A percentile compares a stretch with the other conserved stretches of the same genome.
phyloP scores from a whole-genome alignment of 1,140 invertebrate genomes.

The Popillia japonica region DNA sequence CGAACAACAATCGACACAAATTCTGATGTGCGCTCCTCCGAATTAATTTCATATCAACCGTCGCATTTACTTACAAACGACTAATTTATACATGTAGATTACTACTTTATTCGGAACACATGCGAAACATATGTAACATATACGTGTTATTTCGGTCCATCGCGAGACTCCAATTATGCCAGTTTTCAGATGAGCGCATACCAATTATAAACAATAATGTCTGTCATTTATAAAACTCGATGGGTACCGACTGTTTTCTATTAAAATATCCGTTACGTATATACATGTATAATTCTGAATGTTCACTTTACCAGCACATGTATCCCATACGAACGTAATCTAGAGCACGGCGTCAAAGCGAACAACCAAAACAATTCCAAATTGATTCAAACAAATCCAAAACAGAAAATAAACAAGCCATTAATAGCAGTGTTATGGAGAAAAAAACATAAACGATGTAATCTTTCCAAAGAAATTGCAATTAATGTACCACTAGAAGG shows the following conservation, averaged over 20 bases:
- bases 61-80: not conserved
- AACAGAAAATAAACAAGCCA: not conserved
- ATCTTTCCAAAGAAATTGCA: too few relatives aligned
- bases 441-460: too few relatives aligned
- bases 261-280: not conserved
- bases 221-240: constrained; percentile 1
- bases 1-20: too few relatives aligned
- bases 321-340: too few relatives aligned
- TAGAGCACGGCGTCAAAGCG: not conserved
- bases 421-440: too few relatives aligned
- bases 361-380: not conserved
- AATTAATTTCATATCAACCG: constrained; percentile 10
- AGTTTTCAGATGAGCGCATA: not conserved
- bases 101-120: not conserved
- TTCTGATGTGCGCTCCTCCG: not conserved
- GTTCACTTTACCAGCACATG: too few relatives aligned
- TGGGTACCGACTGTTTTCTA: not conserved
- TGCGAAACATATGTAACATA: constrained; percentile 16
- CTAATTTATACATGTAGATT: constrained; percentile 11
- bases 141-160: not conserved
- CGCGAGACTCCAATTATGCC: constrained; percentile 6
- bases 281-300: not conserved
- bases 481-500: too few relatives aligned
- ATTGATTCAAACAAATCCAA: not conserved
- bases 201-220: constrained; percentile 31